Conservation (phyloP, 1,140 invertebrate genomes). For the Littorina saxatilis region DNA sequence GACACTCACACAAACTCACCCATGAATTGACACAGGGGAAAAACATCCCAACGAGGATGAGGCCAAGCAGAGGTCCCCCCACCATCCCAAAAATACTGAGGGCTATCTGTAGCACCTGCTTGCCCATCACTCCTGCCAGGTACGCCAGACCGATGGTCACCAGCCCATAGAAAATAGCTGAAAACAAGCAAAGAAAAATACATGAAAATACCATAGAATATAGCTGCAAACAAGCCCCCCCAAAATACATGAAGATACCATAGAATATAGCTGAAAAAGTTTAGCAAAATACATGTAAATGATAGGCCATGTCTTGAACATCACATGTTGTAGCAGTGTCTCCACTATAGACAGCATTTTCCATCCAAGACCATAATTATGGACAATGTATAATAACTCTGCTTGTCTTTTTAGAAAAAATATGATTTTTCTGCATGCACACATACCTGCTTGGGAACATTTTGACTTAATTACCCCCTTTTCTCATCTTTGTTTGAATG, state of each 20-base stretch:
- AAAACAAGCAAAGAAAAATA: background rate
- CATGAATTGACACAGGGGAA: constrained; percentile 67
- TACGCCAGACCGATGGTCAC: constrained; percentile 66
- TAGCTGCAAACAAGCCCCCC: background rate
- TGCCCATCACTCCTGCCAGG: constrained; percentile 55
- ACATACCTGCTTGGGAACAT: too few relatives aligned
- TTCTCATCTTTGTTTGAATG: background rate
- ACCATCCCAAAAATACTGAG: constrained; percentile 71
- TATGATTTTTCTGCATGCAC: too few relatives aligned
- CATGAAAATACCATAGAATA: background rate
- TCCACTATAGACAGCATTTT: too few relatives aligned
- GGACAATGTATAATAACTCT: too few relatives aligned
- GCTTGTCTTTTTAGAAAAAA: too few relatives aligned
- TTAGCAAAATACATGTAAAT: too few relatives aligned
- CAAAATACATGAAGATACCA: too few relatives aligned
- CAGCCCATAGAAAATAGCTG: constrained; percentile 59
- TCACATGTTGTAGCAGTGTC: too few relatives aligned
- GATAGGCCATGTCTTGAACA: too few relatives aligned
- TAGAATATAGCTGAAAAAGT: too few relatives aligned
- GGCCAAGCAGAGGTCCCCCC: constrained; percentile 64
- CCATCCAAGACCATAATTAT: too few relatives aligned
- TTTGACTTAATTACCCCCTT: too few relatives aligned
- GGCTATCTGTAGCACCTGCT: constrained; percentile 63
- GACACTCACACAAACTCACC: constrained; percentile 47
- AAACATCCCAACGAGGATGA: constrained; percentile 65